phyloP scores from a whole-genome alignment of 2,888 invertebrate genomes.

The Altica lythri region DNA sequence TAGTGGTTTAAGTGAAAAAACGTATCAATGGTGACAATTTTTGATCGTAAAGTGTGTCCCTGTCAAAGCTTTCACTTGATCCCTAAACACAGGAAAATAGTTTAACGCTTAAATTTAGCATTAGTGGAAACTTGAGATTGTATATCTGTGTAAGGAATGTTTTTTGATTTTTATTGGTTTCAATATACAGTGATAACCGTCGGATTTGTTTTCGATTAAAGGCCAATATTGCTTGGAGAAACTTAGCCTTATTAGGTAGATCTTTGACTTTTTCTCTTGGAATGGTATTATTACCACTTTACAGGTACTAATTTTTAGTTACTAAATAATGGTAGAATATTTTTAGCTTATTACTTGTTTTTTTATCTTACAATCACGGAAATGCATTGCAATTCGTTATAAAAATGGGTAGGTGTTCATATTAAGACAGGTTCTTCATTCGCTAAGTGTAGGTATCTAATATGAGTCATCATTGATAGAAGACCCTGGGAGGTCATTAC shows the following conservation, averaged over 20 bases:
- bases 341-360: constrained; percentile 7
- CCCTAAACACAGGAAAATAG: constrained; percentile 46
- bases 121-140: constrained; percentile 36
- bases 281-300: constrained; percentile 26
- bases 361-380: constrained; percentile 20
- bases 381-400: constrained; percentile 24
- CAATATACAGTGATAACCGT: constrained; percentile 27
- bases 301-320: constrained; percentile 18
- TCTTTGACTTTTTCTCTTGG: constrained; percentile 46
- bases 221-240: constrained; percentile 50
- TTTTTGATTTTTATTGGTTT: constrained; percentile 31
- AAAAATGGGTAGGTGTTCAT: constrained; percentile 34
- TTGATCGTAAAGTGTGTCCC: constrained; percentile 45
- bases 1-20: constrained; percentile 32
- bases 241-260: constrained; percentile 54
- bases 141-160: constrained; percentile 29
- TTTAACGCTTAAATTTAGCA: constrained; percentile 41
- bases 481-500: constrained; percentile 51
- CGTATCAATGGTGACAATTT: constrained; percentile 31
- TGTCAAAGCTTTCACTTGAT: constrained; percentile 50
- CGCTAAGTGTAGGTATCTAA: constrained; percentile 39
- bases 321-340: constrained; percentile 12
- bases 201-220: constrained; percentile 42
- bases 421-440: constrained; percentile 40
- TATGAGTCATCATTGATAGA: constrained; percentile 48